Evolutionary conservation across 2,888 invertebrate genomes (phyloP).

Genomic region (Drosophila yooni): DNA sequence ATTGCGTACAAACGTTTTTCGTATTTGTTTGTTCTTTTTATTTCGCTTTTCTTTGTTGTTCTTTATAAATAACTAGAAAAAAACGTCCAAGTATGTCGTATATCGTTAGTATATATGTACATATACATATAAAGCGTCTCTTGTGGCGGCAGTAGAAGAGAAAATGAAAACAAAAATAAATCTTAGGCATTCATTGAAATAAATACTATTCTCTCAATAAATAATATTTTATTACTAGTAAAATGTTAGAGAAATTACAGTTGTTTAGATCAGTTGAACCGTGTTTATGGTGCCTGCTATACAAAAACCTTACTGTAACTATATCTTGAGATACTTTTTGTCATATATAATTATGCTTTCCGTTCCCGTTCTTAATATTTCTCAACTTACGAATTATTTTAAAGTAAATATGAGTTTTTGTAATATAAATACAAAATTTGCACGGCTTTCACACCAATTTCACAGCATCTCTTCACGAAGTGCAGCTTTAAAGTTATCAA

Average conservation of each 20-base stretch:
- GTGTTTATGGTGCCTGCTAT: neutral
- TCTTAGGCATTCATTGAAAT: neutral
- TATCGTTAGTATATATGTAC: neutral
- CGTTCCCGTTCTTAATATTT: too few species aligned
- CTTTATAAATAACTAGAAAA: constrained; percentile 23
- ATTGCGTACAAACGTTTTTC: constrained; percentile 5
- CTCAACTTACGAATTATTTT: neutral
- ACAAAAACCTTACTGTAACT: neutral
- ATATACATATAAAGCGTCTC: neutral
- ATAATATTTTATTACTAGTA: neutral
- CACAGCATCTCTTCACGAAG: neutral
- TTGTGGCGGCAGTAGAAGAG: constrained; percentile 6
- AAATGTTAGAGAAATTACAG: neutral
- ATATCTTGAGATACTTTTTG: neutral
- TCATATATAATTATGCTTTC: neutral
- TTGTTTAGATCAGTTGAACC: neutral
- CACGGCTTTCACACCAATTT: neutral
- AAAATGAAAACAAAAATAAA: neutral
- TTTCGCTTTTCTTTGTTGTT: constrained; percentile 18
- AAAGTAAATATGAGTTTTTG: neutral
- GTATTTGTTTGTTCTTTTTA: constrained; percentile 21
- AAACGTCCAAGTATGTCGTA: constrained; percentile 3
- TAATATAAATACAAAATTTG: neutral
- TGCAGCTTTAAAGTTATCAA: constrained; percentile 2
- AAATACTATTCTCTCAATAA: neutral